Evolutionary conservation across 2,888 invertebrate genomes (phyloP).

Genomic region (Latheticus oryzae): DNA sequence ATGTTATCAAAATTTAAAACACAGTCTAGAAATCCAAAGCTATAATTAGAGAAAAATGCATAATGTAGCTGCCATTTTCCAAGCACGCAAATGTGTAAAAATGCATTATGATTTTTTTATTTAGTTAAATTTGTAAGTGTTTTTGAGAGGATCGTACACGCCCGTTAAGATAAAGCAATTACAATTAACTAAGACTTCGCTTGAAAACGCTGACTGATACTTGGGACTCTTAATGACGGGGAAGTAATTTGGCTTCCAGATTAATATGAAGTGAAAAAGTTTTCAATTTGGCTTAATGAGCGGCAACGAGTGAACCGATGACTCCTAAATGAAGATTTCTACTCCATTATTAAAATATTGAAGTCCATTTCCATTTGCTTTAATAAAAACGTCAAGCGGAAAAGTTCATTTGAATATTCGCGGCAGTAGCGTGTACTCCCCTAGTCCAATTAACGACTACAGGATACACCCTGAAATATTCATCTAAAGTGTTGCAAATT

Average conservation of each 20-base stretch:
- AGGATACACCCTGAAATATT: conserved; percentile 13
- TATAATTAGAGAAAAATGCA: no score
- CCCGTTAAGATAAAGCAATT: conserved; percentile 58
- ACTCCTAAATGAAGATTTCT: conserved; percentile 43
- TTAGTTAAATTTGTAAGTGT: no score
- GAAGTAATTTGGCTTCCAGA: conserved; percentile 59
- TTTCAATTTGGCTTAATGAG: conserved; percentile 55
- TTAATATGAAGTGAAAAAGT: conserved; percentile 59
- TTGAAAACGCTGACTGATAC: conserved; percentile 53
- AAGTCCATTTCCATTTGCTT: conserved; percentile 40
- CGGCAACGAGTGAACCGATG: conserved; percentile 43
- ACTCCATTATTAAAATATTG: conserved; percentile 40
- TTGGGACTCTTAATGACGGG: conserved; percentile 58
- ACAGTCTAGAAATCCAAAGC: no score
- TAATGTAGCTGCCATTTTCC: no score
- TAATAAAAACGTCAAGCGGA: conserved; percentile 37
- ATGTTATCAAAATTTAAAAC: no score
- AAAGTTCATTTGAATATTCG: conserved; percentile 34
- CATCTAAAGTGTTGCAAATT: conserved; percentile 30
- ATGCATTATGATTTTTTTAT: no score
- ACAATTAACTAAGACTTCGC: conserved; percentile 56
- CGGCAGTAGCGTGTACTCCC: neutral
- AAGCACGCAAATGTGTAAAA: no score
- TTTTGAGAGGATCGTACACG: conserved; percentile 30
- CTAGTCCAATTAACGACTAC: conserved; percentile 10